Percentiles rank a stretch among this genome's conserved stretches.
Evolutionary conservation across 1,140 invertebrate genomes (phyloP).

Genomic region (Drosophila willistoni): DNA sequence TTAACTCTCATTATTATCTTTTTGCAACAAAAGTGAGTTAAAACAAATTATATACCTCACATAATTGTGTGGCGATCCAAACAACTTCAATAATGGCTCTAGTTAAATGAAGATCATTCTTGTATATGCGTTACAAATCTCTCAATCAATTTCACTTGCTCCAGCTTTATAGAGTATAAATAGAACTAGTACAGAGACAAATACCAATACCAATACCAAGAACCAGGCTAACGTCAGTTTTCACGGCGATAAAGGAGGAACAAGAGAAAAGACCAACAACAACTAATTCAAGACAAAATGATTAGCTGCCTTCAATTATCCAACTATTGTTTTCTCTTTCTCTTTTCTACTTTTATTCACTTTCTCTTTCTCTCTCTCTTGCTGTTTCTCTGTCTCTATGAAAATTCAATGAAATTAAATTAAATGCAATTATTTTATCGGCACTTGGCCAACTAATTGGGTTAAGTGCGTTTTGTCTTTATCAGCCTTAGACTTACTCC

Average conservation of each 20-base stretch:
- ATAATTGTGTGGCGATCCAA: too few species aligned
- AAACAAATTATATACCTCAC: too few species aligned
- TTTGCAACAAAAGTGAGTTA: too few species aligned
- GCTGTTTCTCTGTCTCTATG: slow-evolving; percentile 26
- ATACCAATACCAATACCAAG: not conserved
- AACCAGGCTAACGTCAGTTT: slow-evolving; percentile 10
- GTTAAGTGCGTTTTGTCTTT: slow-evolving; percentile 68
- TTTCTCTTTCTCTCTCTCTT: slow-evolving; percentile 9
- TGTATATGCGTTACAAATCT: not conserved
- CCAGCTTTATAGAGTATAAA: not conserved
- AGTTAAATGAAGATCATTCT: too few species aligned
- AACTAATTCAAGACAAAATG: slow-evolving; percentile 53
- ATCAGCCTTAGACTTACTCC: slow-evolving; percentile 49
- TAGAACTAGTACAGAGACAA: not conserved
- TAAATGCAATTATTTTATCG: slow-evolving; percentile 78
- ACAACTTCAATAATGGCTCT: too few species aligned
- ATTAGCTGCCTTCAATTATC: slow-evolving; percentile 45
- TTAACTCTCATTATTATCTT: too few species aligned
- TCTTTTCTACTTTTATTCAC: slow-evolving; percentile 23
- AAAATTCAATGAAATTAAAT: slow-evolving; percentile 65
- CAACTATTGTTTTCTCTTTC: slow-evolving; percentile 12
- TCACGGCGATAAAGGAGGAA: slow-evolving; percentile 46
- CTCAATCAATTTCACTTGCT: not conserved
- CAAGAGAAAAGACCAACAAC: slow-evolving; percentile 50
- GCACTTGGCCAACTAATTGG: slow-evolving; percentile 72